Base-by-base conservation (phyloP, 2,888 invertebrate species). In the Drosophila ezoana region DNA sequence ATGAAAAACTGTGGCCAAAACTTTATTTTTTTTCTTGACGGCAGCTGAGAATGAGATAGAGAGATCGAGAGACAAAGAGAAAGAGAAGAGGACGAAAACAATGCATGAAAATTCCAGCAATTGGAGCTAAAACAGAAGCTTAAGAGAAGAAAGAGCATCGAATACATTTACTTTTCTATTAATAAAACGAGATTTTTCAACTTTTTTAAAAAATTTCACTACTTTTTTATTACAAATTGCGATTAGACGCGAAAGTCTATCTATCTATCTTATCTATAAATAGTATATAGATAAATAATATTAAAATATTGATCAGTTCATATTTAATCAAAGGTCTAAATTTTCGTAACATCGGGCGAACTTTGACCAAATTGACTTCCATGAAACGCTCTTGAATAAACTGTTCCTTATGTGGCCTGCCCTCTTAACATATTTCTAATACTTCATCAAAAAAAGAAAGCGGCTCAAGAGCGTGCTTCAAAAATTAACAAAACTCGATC, bases 1-100 rank as follows among this genome's bases (percentile, higher is more conserved):
- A 87, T 85, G 79, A 86, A 87, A 87, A 87, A 80, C 80, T 76
- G 78, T 78, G 82, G 81, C 79, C 78, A 83, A 79, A 86, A 76
- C 67, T 85, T 83, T 37, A 20, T 33, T 23, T 23, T 48, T 48
- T 18, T 33, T 78, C 79, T 80, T 37, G 62, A 75, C 81, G 52
- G 62, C 74, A 68, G 23, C 33, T 37, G 49, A 49, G 37, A 32
- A 48, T 37, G 35, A 16, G 44, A 44, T 44, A 54, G 6, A 32
- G 53, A 20, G 23, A 57, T 61, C 41, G 11, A 33, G 20, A 23
- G 49, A 41, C 11, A 37, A 33, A 28, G n/a, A 40, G 48, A 52
- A 14, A 33, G 23, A 57, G 23, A 40, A 4, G 23, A 23, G 4
- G 14, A 33, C 8, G 51, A 54, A 53, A 23, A 35, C 16, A 23